Base-by-base conservation (phyloP, 2,888 invertebrate genomes). In the Conus canariensis region DNA sequence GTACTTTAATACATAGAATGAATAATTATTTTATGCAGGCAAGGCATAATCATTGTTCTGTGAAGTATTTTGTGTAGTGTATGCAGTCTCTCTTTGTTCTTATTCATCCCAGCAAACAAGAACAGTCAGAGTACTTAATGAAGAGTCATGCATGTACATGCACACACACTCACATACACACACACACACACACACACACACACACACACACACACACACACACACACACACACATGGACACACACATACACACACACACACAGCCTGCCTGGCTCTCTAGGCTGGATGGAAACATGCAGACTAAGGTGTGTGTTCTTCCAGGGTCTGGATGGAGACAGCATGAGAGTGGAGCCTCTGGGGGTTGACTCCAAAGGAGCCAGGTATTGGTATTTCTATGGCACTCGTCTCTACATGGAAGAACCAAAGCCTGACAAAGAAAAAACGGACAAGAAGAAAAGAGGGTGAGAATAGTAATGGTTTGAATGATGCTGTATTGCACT, bases 351-450 rank as follows among this genome's bases (percentile, higher is more conserved):
- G 97, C 98, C 99, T 64, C 97, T 99, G 92, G 99, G 98, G 96
- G 98, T 98, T 97, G 99, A 99, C 97, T 97, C 98, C 95, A 98
- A 98, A 96, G 98, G 98, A 93, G 98, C 98, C 88, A 98, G 98
- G 89, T 99, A 99, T 97, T 99, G 99, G 99, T 99, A 99, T 97
- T 99, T 99, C 97, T 99, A 99, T 97, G 99, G 99, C 85, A 99
- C 98, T 91, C 97, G 99, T 64, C 92, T 96, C 0, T 96, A 96
- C 91, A 95, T 94, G 91, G 96, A 96, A 89, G 94, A 94, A 56
- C 94, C 95, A 30, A 93, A 92, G 87, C 94, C 93, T 22, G 93
- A 85, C 25, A 83, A 45, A n/a, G 85, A 86, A 14, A 58, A 59
- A 30, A 12, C 16, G 22, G 58, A 83, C 58, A 85, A 88, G 45